phyloP scores from a whole-genome alignment of 2,797 vertebrate species.

The Channallabes apus region DNA sequence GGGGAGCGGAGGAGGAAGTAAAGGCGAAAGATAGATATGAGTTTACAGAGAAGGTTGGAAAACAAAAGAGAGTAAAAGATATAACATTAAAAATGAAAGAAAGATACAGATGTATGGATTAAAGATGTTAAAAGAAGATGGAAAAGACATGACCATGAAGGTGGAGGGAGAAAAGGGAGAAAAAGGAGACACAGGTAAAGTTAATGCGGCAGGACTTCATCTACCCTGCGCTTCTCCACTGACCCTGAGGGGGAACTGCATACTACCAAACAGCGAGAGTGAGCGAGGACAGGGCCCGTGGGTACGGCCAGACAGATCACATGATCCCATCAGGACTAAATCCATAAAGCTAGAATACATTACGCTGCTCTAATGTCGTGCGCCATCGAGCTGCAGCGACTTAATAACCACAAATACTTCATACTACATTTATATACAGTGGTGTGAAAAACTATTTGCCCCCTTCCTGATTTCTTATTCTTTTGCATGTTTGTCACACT shows the following conservation, averaged over 20 bases:
- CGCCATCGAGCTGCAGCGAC: background rate
- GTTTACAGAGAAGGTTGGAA: background rate
- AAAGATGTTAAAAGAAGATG: background rate
- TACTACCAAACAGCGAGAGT: conserved; percentile 74
- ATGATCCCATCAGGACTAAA: background rate
- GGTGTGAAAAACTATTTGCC: too few species aligned
- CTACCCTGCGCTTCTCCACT: conserved; percentile 56
- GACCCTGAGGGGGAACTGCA: conserved; percentile 70
- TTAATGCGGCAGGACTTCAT: conserved; percentile 52
- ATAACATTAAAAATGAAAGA: background rate
- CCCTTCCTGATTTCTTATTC: too few species aligned
- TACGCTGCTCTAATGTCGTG: background rate
- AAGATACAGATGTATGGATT: conserved; percentile 31
- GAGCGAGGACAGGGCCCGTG: conserved; percentile 45
- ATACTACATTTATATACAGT: background rate
- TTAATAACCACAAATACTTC: background rate
- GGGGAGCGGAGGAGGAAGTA: background rate
- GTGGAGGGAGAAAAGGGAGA: background rate
- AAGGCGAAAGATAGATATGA: background rate
- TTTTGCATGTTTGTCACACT: too few species aligned
- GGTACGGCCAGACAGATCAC: conserved; percentile 32
- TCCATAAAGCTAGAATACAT: background rate
- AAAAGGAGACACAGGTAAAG: conserved; percentile 21
- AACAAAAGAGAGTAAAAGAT: background rate
- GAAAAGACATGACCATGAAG: background rate